These are phyloP conservation scores for Aleiodes testaceus DNA, from an alignment of 2,888 invertebrate genomes.

Conservation along the genomic window DNA sequence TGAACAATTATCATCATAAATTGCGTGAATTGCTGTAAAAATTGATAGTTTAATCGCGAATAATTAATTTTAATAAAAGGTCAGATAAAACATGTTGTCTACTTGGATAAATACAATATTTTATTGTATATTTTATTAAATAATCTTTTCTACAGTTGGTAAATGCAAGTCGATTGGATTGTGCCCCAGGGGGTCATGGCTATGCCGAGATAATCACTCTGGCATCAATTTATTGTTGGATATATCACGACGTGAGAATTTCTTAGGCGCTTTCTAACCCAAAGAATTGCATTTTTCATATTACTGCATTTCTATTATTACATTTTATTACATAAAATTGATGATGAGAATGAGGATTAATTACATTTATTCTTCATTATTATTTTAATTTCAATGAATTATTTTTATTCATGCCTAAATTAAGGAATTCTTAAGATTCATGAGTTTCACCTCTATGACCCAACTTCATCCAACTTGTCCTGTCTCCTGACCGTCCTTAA, in stretches of 20 bases:
- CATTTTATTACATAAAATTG: background rate
- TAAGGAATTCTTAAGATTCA: background rate
- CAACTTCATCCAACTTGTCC: constrained; percentile 18
- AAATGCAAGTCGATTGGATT: background rate
- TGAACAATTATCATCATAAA: constrained; percentile 3
- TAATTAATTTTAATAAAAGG: constrained; percentile 20
- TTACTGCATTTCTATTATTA: background rate
- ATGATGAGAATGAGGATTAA: too few relatives aligned
- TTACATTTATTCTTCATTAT: too few relatives aligned
- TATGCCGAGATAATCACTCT: constrained; percentile 16
- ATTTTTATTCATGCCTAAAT: background rate
- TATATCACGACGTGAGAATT: constrained; percentile 57
- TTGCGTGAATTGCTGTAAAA: constrained; percentile 1
- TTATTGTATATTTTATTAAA: constrained; percentile 20
- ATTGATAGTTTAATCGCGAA: background rate
- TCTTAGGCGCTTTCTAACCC: constrained; percentile 51
- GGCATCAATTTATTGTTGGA: constrained; percentile 30
- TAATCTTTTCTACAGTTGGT: background rate
- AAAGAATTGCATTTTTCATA: constrained; percentile 15
- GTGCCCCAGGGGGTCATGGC: constrained; percentile 17
- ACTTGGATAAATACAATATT: background rate
- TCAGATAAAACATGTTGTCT: background rate
- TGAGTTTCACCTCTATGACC: background rate
- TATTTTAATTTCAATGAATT: background rate
- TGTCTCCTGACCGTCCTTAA: constrained; percentile 1